phyloP scores from a whole-genome alignment of 2,888 invertebrate species.

The Tinea semifulvella region DNA sequence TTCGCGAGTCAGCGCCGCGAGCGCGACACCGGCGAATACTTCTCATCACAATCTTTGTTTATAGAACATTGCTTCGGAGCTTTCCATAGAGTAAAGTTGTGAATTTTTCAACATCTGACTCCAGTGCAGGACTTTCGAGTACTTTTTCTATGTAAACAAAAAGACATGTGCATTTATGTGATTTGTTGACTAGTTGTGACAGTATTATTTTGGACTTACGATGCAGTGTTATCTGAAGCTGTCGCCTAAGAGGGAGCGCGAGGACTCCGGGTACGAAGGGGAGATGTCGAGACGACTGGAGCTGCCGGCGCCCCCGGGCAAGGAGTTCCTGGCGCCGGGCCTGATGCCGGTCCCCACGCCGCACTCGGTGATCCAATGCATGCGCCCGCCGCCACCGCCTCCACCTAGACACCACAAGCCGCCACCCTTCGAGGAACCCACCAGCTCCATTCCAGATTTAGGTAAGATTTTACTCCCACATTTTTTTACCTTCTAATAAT shows the following conservation, averaged over 20 bases:
- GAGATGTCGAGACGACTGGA: constrained; percentile 52
- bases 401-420: constrained; percentile 58
- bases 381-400: constrained; percentile 57
- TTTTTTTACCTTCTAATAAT: no score
- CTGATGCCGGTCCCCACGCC: constrained; percentile 41
- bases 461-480: constrained; percentile 80
- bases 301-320: constrained; percentile 56
- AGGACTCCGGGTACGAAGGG: constrained; percentile 43
- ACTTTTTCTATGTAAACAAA: neutral
- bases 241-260: constrained; percentile 51
- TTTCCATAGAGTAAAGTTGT: constrained; percentile 6
- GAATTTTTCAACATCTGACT: neutral
- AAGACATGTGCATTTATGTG: constrained; percentile 18
- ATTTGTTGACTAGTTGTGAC: constrained; percentile 15
- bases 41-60: constrained; percentile 24
- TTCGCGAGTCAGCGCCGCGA: constrained; percentile 43
- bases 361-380: constrained; percentile 61
- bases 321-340: constrained; percentile 58
- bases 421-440: constrained; percentile 78
- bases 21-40: constrained; percentile 26
- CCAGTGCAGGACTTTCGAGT: neutral
- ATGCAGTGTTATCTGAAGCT: constrained; percentile 60
- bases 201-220: constrained; percentile 24
- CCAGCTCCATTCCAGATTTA: constrained; percentile 88
- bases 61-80: neutral